These are phyloP conservation scores for Drosophila mulleri DNA, from an alignment of 2,888 invertebrate species.

Conservation along the genomic window DNA sequence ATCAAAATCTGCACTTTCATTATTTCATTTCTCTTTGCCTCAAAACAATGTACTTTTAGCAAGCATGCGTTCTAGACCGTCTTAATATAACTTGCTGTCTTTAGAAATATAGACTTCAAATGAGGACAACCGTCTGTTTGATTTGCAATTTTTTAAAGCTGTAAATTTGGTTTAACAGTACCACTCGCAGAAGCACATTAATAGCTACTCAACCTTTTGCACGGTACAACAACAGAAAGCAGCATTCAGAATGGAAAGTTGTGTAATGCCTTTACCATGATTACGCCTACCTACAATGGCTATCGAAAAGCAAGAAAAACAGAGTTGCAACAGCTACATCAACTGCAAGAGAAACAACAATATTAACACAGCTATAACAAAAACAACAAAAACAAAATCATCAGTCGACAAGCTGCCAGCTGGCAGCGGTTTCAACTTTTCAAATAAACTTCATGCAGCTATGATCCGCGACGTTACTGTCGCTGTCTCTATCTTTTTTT, in stretches of 20 bases:
- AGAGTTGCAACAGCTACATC: conserved; percentile 14
- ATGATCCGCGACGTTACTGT: conserved; percentile 42
- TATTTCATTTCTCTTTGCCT: too few relatives aligned
- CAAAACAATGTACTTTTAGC: not conserved
- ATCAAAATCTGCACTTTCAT: too few relatives aligned
- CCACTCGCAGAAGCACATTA: conserved; percentile 2
- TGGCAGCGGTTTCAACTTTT: conserved; percentile 68
- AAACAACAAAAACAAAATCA: conserved; percentile 30
- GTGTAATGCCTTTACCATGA: conserved; percentile 74
- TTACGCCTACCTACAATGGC: conserved; percentile 45
- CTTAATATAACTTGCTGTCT: too few relatives aligned
- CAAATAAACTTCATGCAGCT: conserved; percentile 70
- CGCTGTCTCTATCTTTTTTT: conserved; percentile 24
- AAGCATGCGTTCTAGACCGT: not conserved
- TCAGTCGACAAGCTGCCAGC: conserved; percentile 45
- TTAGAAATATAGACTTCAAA: too few relatives aligned
- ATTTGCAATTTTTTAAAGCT: not conserved
- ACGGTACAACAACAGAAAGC: conserved; percentile 28
- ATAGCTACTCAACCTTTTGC: conserved; percentile 20
- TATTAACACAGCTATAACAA: conserved; percentile 16
- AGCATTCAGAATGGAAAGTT: conserved; percentile 68
- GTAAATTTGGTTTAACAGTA: not conserved
- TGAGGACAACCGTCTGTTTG: not conserved
- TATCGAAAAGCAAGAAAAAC: conserved; percentile 12
- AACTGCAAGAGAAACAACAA: conserved; percentile 29